These are phyloP conservation scores for Chloebia gouldiae DNA, from an alignment of 2,113 vertebrate species.

Conservation along the genomic window DNA sequence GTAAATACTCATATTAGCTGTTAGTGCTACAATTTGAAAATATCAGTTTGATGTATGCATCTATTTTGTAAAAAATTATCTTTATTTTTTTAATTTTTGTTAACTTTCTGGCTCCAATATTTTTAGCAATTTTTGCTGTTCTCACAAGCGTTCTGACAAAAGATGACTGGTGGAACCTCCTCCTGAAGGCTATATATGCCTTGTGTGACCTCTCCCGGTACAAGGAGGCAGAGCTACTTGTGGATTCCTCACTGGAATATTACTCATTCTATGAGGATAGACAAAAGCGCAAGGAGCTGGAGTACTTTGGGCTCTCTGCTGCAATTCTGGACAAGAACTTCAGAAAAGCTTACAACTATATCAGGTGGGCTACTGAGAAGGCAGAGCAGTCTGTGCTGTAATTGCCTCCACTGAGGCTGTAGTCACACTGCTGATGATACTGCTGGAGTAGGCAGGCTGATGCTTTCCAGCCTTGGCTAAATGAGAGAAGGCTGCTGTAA, in stretches of 20 bases:
- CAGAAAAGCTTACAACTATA: conserved; percentile 94
- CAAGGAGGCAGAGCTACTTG: conserved; percentile 90
- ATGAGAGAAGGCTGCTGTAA: background rate
- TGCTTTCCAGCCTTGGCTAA: background rate
- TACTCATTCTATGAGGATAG: conserved; percentile 95
- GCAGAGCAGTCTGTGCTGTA: background rate
- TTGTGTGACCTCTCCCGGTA: conserved; percentile 87
- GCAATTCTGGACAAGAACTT: conserved; percentile 92
- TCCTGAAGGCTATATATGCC: conserved; percentile 85
- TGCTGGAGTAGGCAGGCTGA: background rate
- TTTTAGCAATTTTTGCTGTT: conserved; percentile 78
- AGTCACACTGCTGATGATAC: background rate
- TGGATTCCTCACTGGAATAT: conserved; percentile 94
- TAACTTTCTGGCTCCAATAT: background rate
- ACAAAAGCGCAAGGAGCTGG: conserved; percentile 90
- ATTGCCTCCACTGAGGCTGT: background rate
- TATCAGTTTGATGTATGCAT: background rate
- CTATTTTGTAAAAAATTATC: background rate
- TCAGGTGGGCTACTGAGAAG: conserved; percentile 78
- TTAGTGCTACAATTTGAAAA: background rate
- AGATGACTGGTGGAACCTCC: conserved; percentile 97
- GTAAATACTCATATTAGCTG: background rate
- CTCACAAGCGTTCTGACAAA: conserved; percentile 89
- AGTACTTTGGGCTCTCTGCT: conserved; percentile 93
- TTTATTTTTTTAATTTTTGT: background rate